phyloP scores from a whole-genome alignment of 2,113 vertebrate species.

The Atlantisia rogersi region DNA sequence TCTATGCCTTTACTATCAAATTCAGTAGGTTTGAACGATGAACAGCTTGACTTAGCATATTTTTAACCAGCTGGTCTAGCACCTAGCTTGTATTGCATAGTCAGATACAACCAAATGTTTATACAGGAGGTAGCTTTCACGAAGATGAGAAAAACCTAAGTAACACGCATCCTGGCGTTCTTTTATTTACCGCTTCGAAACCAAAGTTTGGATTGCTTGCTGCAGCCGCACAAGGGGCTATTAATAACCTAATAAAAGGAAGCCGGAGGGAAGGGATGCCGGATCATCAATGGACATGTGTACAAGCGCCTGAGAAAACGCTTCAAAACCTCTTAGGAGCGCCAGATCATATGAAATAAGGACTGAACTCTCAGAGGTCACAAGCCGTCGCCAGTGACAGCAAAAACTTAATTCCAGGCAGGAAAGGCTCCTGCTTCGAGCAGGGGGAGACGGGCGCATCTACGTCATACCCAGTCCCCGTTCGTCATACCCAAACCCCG shows the following conservation, averaged over 20 bases:
- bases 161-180: slow-evolving; percentile 67
- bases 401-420: slow-evolving; percentile 56
- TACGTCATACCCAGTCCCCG: slow-evolving; percentile 4
- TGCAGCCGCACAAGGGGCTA: slow-evolving; percentile 68
- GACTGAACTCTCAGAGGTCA: slow-evolving; percentile 10
- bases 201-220: slow-evolving; percentile 76
- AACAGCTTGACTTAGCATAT: slow-evolving; percentile 87
- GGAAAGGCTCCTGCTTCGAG: not conserved
- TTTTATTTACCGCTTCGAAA: slow-evolving; percentile 67
- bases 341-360: not conserved
- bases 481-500: slow-evolving; percentile 42
- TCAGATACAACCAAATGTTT: slow-evolving; percentile 86
- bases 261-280: slow-evolving; percentile 57
- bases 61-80: slow-evolving; percentile 87
- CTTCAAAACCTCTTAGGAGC: slow-evolving; percentile 37
- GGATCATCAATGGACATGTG: slow-evolving; percentile 34
- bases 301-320: not conserved
- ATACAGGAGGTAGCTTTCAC: slow-evolving; percentile 84
- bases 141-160: slow-evolving; percentile 73
- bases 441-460: not conserved
- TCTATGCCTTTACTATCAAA: slow-evolving; percentile 81
- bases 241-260: slow-evolving; percentile 71
- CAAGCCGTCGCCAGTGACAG: slow-evolving; percentile 27
- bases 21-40: slow-evolving; percentile 77
- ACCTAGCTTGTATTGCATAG: slow-evolving; percentile 83